Evolutionary conservation across 2,113 vertebrate genomes (phyloP).

Genomic region (Amphilophus citrinellus): DNA sequence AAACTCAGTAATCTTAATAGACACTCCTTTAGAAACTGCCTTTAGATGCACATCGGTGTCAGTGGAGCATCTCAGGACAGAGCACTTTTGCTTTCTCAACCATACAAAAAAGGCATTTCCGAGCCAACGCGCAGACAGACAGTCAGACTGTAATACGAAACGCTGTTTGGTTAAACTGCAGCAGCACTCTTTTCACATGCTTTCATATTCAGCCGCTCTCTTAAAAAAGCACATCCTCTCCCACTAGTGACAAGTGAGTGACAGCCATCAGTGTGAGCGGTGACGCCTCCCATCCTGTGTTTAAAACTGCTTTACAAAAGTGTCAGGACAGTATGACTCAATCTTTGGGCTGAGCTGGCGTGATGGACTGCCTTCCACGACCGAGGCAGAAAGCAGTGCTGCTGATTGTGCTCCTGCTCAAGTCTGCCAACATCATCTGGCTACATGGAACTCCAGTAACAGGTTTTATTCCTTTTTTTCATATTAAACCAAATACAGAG

Average conservation of each 20-base stretch:
- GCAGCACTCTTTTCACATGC: not conserved
- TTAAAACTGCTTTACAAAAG: not conserved
- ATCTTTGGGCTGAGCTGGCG: not conserved
- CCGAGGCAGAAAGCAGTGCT: not conserved
- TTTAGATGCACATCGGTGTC: not conserved
- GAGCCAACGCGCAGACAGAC: not conserved
- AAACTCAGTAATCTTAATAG: not conserved
- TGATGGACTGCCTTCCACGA: constrained; percentile 14
- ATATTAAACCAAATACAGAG: not conserved
- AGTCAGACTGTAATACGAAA: not conserved
- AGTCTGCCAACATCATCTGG: not conserved
- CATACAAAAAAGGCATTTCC: not conserved
- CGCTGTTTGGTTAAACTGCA: not conserved
- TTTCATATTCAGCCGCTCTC: constrained; percentile 17
- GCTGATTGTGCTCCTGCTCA: constrained; percentile 24
- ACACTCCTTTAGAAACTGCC: not conserved
- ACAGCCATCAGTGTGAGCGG: constrained; percentile 24
- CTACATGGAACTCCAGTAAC: constrained; percentile 9
- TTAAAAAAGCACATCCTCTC: constrained; percentile 34
- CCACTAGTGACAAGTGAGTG: constrained; percentile 11
- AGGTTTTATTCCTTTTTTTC: constrained; percentile 48
- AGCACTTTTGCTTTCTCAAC: not conserved
- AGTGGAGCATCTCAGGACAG: not conserved
- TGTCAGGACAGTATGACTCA: not conserved
- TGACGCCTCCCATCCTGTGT: constrained; percentile 12